These are phyloP conservation scores for Burhinus bistriatus DNA, from an alignment of 2,113 vertebrate species.

Conservation along the genomic window DNA sequence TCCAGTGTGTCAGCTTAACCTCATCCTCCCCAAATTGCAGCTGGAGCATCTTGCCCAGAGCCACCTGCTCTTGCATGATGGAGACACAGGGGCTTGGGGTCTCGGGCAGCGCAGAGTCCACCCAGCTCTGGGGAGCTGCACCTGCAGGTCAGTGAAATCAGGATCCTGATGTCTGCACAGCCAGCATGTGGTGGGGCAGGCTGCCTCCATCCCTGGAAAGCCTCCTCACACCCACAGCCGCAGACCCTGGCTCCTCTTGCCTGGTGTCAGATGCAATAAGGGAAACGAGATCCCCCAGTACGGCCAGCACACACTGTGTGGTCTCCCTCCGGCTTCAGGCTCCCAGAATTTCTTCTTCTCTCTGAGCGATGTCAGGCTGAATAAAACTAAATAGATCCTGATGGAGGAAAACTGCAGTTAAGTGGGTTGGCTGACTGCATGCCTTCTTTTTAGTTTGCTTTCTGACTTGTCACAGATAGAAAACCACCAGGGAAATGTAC, in stretches of 20 bases:
- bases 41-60: background rate
- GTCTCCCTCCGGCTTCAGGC: constrained; percentile 53
- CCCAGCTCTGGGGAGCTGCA: background rate
- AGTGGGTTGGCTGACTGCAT: constrained; percentile 47
- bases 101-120: background rate
- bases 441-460: constrained; percentile 41
- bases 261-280: constrained; percentile 55
- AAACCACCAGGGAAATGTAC: background rate
- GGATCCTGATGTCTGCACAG: background rate
- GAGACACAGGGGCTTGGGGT: background rate
- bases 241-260: constrained; percentile 50
- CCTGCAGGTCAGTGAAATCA: background rate
- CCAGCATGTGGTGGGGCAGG: accelerated
- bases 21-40: background rate
- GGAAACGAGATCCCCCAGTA: background rate
- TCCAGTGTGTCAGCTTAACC: background rate
- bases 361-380: constrained; percentile 48
- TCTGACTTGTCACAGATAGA: constrained; percentile 10
- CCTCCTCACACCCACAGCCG: background rate
- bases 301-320: constrained; percentile 24
- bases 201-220: background rate
- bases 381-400: constrained; percentile 56
- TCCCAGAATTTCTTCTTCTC: constrained; percentile 42
- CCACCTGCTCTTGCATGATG: background rate
- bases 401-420: constrained; percentile 61